These are phyloP conservation scores for Pseudorhiza aurosa DNA, from an alignment of 30 jellyfish, hydroid and myxozoan genomes.

Conservation along the genomic window DNA sequence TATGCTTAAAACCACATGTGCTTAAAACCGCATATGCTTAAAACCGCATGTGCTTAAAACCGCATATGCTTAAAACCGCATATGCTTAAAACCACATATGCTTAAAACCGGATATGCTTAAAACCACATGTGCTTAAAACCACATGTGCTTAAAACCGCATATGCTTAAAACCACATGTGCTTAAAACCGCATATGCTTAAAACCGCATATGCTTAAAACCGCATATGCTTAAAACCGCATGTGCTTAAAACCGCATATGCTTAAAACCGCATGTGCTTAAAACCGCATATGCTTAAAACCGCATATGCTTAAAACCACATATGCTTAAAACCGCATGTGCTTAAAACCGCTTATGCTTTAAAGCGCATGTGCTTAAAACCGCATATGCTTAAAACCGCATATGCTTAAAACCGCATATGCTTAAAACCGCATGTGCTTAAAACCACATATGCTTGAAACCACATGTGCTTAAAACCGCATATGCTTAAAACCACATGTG, in stretches of 20 bases:
- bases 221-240: not conserved
- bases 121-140: no score
- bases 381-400: not conserved
- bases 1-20: not conserved
- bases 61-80: not conserved
- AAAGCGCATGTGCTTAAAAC: no score
- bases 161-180: not conserved
- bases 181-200: not conserved
- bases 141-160: not conserved
- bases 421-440: not conserved
- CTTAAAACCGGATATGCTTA: not conserved
- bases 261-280: not conserved
- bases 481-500: not conserved
- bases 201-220: not conserved
- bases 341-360: no score
- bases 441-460: no score
- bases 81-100: not conserved
- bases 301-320: not conserved
- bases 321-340: not conserved
- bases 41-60: not conserved
- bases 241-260: not conserved
- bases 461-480: not conserved
- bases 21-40: not conserved
- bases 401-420: not conserved
- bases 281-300: not conserved